These are phyloP conservation scores for Salminus brasiliensis DNA, from an alignment of 2,113 vertebrate genomes.

Conservation along the genomic window DNA sequence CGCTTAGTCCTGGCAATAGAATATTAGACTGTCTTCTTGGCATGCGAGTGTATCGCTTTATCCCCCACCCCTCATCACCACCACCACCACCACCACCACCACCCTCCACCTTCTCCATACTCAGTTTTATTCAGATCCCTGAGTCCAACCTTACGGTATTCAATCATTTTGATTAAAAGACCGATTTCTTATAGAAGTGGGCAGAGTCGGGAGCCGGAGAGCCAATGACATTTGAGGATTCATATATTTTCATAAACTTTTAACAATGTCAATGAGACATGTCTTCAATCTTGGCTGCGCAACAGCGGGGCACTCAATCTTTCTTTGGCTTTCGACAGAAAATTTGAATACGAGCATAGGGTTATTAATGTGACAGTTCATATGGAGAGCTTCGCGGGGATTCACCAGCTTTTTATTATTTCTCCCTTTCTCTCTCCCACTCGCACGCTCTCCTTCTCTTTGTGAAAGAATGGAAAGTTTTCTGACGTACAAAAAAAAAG, in stretches of 20 bases:
- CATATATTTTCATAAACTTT: constrained; percentile 99
- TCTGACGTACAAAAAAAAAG: constrained; percentile 24
- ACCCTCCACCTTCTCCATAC: constrained; percentile 20
- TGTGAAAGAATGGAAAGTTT: constrained; percentile 56
- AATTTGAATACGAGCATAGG: constrained; percentile 94
- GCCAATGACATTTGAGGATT: constrained; percentile 95
- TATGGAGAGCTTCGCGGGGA: constrained; percentile 78
- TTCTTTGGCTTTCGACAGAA: constrained; percentile 98
- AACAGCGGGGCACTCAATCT: constrained; percentile 97
- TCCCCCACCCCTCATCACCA: constrained; percentile 62
- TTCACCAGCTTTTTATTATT: constrained; percentile 65
- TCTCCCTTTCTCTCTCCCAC: constrained; percentile 30
- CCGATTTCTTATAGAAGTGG: constrained; percentile 93
- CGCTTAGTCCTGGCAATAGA: constrained; percentile 14
- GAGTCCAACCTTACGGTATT: constrained; percentile 94
- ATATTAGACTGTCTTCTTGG: constrained; percentile 28
- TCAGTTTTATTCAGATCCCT: constrained; percentile 85
- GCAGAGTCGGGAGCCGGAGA: constrained; percentile 86
- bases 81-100: neutral
- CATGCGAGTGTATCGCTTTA: constrained; percentile 26
- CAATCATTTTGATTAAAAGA: constrained; percentile 99
- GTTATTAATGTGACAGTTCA: constrained; percentile 92
- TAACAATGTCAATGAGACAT: constrained; percentile 98
- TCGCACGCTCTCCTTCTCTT: constrained; percentile 20
- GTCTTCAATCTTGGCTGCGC: constrained; percentile 98